phyloP scores from a whole-genome alignment of 2,113 vertebrate genomes.

The Parus major region DNA sequence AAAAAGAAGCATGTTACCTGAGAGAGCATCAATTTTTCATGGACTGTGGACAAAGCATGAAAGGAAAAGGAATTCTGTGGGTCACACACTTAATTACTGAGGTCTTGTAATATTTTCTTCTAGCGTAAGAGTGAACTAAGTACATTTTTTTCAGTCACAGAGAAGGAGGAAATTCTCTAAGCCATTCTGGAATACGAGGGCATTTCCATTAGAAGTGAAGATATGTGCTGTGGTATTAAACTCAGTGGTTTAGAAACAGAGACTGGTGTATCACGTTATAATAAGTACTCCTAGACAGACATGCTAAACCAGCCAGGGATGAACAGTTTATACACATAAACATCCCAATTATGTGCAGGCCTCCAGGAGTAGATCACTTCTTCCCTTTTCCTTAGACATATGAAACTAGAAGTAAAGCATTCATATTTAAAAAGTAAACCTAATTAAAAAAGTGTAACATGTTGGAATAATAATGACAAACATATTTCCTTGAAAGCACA shows the following conservation, averaged over 20 bases:
- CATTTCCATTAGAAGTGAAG: not conserved
- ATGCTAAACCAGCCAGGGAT: not conserved
- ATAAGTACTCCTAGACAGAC: not conserved
- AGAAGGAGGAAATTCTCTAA: slow-evolving; percentile 22
- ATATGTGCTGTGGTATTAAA: not conserved
- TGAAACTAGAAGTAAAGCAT: not conserved
- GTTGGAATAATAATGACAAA: not conserved
- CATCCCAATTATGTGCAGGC: not conserved
- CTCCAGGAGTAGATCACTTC: not conserved
- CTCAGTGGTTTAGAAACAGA: not conserved
- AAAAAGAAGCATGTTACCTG: slow-evolving; percentile 72
- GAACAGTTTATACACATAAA: not conserved
- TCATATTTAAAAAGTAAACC: not conserved
- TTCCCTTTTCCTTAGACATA: not conserved
- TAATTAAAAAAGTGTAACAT: not conserved
- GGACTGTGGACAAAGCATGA: slow-evolving; percentile 55
- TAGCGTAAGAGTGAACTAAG: not conserved
- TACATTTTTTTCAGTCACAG: slow-evolving; percentile 27
- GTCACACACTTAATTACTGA: slow-evolving; percentile 39
- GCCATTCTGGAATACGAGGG: not conserved
- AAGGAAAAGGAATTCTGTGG: slow-evolving; percentile 42
- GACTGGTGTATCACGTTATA: not conserved
- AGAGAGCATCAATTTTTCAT: slow-evolving; percentile 73
- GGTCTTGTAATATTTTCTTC: slow-evolving; percentile 37
- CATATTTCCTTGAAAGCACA: not conserved